These are phyloP conservation scores for Camponotus vicinus DNA, from an alignment of 1,140 invertebrate genomes.

Conservation along the genomic window DNA sequence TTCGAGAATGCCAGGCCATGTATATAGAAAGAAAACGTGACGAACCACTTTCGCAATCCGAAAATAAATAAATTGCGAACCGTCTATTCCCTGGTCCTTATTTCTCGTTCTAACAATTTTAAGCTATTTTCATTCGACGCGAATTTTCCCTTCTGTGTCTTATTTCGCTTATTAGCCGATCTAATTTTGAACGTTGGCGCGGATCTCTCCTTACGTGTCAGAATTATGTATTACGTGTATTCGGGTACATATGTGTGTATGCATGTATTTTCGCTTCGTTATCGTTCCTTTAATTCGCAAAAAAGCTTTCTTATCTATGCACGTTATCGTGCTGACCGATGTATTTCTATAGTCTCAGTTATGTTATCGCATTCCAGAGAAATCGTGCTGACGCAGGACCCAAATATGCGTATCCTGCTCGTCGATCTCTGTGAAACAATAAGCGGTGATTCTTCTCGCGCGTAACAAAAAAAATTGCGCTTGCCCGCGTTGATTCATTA, in stretches of 20 bases:
- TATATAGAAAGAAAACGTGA: conserved; percentile 14
- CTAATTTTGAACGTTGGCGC: too few species aligned
- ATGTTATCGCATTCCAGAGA: not conserved
- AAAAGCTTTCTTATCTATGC: not conserved
- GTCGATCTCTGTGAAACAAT: not conserved
- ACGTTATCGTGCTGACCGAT: not conserved
- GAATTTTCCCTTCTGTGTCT: not conserved
- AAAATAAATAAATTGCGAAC: conserved; percentile 23
- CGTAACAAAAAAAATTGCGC: not conserved
- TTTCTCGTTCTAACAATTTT: not conserved
- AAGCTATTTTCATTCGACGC: too few species aligned
- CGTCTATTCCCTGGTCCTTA: not conserved
- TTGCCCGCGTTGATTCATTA: not conserved
- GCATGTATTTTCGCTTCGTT: not conserved
- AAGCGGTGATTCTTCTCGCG: not conserved
- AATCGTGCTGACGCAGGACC: not conserved
- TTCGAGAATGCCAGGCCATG: not conserved
- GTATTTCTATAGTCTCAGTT: not conserved
- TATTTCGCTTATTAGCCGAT: not conserved
- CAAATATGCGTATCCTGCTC: not conserved
- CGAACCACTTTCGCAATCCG: not conserved
- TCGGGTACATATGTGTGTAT: too few species aligned
- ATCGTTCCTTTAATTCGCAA: not conserved
- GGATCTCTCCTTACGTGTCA: too few species aligned
- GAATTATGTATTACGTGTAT: not conserved